phyloP scores from a whole-genome alignment of 2,888 invertebrate genomes.

The Morpho achilles region DNA sequence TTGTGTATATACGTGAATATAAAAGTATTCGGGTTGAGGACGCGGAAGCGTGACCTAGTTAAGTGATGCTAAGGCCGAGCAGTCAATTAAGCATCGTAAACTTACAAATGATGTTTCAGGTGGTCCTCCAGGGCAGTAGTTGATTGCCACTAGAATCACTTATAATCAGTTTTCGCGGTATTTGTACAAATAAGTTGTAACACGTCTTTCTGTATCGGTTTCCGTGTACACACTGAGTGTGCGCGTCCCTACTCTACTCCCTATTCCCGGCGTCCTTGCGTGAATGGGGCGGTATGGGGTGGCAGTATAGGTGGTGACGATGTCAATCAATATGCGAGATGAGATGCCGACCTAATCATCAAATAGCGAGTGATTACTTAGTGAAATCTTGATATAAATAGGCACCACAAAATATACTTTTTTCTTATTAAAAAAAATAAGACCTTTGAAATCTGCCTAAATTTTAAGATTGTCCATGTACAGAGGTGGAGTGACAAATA shows the following conservation, averaged over 20 bases:
- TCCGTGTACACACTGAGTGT: slow-evolving; percentile 63
- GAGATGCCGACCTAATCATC: slow-evolving; percentile 54
- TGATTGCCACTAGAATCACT: slow-evolving; percentile 37
- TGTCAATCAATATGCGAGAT: slow-evolving; percentile 77
- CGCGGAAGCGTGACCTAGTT: slow-evolving; percentile 73
- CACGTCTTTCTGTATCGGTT: slow-evolving; percentile 53
- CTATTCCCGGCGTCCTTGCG: slow-evolving; percentile 73
- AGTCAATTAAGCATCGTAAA: slow-evolving; percentile 31
- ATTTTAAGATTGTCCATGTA: too few relatives aligned
- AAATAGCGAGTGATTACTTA: slow-evolving; percentile 23
- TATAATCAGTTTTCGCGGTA: slow-evolving; percentile 47
- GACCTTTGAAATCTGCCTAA: too few relatives aligned
- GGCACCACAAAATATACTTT: too few relatives aligned
- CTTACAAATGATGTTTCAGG: slow-evolving; percentile 64
- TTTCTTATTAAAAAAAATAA: too few relatives aligned
- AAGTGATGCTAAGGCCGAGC: slow-evolving; percentile 21
- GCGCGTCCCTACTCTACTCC: slow-evolving; percentile 78
- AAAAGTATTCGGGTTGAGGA: slow-evolving; percentile 56
- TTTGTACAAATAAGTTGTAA: slow-evolving; percentile 26
- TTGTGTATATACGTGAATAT: slow-evolving; percentile 10
- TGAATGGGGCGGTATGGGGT: slow-evolving; percentile 72
- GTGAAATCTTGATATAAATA: neutral
- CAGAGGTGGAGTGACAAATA: too few relatives aligned
- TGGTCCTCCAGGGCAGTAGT: slow-evolving; percentile 54
- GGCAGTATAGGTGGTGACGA: slow-evolving; percentile 64